Percentiles rank a stretch among this genome's conserved stretches.
Evolutionary conservation across 2,888 invertebrate species (phyloP).

Genomic region (Lycophotia porphyrea): DNA sequence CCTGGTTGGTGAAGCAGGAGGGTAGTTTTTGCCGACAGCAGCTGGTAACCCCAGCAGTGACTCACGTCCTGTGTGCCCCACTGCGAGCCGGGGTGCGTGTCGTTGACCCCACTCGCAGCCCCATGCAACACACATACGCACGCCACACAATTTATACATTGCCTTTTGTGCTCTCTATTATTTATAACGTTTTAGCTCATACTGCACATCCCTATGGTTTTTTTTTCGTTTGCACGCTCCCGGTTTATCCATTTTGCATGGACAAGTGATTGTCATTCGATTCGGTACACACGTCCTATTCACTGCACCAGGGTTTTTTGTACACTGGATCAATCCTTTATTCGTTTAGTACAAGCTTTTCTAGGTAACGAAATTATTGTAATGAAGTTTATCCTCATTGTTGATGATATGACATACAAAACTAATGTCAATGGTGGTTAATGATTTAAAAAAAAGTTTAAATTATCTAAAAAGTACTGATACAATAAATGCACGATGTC

Average conservation of each 20-base stretch:
- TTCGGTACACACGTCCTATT: constrained; percentile 57
- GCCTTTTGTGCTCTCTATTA: constrained; percentile 87
- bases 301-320: constrained; percentile 48
- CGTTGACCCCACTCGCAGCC: constrained; percentile 89
- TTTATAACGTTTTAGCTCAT: constrained; percentile 83
- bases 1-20: constrained; percentile 71
- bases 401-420: neutral
- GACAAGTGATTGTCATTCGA: constrained; percentile 73
- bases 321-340: constrained; percentile 37
- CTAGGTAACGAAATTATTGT: constrained; percentile 10
- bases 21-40: constrained; percentile 89
- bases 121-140: constrained; percentile 81
- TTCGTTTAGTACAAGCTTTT: constrained; percentile 35
- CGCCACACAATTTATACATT: constrained; percentile 86
- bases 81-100: constrained; percentile 88
- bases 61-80: constrained; percentile 89
- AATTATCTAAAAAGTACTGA: neutral
- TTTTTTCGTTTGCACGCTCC: constrained; percentile 77
- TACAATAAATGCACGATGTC: neutral
- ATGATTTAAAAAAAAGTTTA: neutral
- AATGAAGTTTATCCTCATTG: neutral
- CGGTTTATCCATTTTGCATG: constrained; percentile 77
- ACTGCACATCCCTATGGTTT: constrained; percentile 76
- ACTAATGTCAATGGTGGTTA: neutral
- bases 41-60: constrained; percentile 89